phyloP scores from a whole-genome alignment of 2,888 invertebrate species.

The Choristoneura rosaceana region DNA sequence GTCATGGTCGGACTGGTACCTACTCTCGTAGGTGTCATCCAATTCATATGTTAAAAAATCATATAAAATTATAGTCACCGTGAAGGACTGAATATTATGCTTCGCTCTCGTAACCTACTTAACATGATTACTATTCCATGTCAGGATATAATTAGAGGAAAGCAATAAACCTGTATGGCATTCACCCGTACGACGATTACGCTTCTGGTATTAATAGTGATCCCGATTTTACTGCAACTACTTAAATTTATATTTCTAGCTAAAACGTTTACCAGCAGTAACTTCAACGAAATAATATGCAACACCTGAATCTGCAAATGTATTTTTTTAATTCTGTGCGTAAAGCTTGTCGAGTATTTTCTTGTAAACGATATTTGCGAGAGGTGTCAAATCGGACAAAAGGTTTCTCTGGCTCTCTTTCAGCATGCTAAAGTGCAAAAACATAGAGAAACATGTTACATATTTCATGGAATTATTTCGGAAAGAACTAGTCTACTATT shows the following conservation, averaged over 20 bases:
- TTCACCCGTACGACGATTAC: constrained; percentile 9
- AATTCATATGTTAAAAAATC: not conserved
- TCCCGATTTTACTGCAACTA: constrained; percentile 31
- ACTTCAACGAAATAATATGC: constrained; percentile 25
- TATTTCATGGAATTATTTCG: not conserved
- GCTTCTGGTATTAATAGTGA: constrained; percentile 17
- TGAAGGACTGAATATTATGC: not conserved
- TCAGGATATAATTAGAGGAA: constrained; percentile 25
- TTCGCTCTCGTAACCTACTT: constrained; percentile 23
- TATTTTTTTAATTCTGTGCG: constrained; percentile 10
- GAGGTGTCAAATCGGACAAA: too few relatives aligned
- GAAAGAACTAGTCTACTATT: not conserved
- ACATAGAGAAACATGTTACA: too few relatives aligned
- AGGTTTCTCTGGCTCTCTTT: too few relatives aligned
- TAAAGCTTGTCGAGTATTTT: constrained; percentile 1
- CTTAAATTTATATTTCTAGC: constrained; percentile 31
- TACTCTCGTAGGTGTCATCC: not conserved
- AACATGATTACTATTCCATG: constrained; percentile 6
- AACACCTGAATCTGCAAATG: constrained; percentile 15
- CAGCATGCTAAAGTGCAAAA: too few relatives aligned
- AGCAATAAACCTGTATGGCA: constrained; percentile 30
- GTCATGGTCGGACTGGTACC: constrained; percentile 9
- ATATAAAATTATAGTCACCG: not conserved
- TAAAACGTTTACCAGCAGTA: constrained; percentile 21
- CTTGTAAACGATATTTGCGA: not conserved